phyloP scores from a whole-genome alignment of 1,140 invertebrate species.

The Hylyphantes graminicola region DNA sequence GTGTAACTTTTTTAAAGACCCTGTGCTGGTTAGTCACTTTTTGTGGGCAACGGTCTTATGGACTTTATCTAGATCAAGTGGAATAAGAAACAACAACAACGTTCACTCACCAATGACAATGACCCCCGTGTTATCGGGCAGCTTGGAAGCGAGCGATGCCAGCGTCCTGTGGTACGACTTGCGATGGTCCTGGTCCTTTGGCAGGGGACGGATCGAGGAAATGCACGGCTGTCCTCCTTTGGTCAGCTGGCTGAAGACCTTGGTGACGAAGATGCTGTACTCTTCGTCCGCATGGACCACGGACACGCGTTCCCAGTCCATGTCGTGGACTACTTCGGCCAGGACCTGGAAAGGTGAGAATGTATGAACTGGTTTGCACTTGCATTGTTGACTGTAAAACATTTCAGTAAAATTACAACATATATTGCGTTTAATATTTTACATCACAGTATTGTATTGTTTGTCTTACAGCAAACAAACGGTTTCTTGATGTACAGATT shows the following conservation, averaged over 20 bases:
- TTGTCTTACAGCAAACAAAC: too few species aligned
- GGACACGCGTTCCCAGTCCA: slow-evolving; percentile 67
- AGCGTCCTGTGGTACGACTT: slow-evolving; percentile 61
- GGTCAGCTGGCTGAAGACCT: slow-evolving; percentile 63
- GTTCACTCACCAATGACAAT: slow-evolving; percentile 57
- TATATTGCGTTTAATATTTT: too few species aligned
- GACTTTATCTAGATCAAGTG: too few species aligned
- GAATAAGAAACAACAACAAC: too few species aligned
- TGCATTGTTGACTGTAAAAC: too few species aligned
- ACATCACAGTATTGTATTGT: too few species aligned
- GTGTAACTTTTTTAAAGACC: too few species aligned
- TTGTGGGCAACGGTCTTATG: too few species aligned
- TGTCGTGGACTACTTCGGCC: slow-evolving; percentile 63
- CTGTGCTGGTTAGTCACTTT: too few species aligned
- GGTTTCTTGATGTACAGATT: too few species aligned
- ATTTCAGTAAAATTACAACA: too few species aligned
- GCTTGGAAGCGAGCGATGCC: slow-evolving; percentile 62
- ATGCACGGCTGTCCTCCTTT: slow-evolving; percentile 60
- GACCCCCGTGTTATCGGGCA: slow-evolving; percentile 58
- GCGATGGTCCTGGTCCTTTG: neutral
- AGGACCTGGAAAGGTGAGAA: slow-evolving; percentile 64
- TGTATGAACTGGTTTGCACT: neutral
- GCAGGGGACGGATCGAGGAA: slow-evolving; percentile 50
- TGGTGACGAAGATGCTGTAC: slow-evolving; percentile 64
- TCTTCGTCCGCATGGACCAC: slow-evolving; percentile 65